phyloP scores from a whole-genome alignment of 2,113 vertebrate species.

The Ameiurus melas region DNA sequence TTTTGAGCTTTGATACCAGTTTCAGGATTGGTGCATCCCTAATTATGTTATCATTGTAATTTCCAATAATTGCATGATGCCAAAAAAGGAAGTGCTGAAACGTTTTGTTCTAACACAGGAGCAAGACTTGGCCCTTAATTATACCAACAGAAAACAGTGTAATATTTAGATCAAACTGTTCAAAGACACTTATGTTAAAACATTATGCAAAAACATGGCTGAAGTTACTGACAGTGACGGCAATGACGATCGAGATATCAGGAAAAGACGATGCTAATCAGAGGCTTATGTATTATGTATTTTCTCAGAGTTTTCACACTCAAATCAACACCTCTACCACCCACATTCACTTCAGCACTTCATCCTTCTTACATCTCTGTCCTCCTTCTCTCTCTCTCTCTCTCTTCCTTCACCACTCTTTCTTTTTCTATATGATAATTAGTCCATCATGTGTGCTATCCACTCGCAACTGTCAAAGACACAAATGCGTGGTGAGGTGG shows the following conservation, averaged over 20 bases:
- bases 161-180: slow-evolving; percentile 14
- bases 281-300: slow-evolving; percentile 38
- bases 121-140: not conserved
- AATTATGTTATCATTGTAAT: not conserved
- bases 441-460: slow-evolving; percentile 2
- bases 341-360: slow-evolving; percentile 36
- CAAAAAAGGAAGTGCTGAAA: not conserved
- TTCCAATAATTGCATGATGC: not conserved
- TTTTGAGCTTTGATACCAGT: not conserved
- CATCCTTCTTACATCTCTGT: not conserved
- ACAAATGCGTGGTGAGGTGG: not conserved
- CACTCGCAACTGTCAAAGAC: slow-evolving; percentile 1
- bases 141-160: slow-evolving; percentile 8
- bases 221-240: not conserved
- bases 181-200: not conserved
- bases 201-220: not conserved
- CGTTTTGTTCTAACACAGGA: not conserved
- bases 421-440: slow-evolving; percentile 14
- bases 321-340: slow-evolving; percentile 46
- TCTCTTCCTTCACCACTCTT: slow-evolving; percentile 24
- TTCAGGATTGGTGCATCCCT: not conserved
- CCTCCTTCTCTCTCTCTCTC: not conserved
- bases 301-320: slow-evolving; percentile 49
- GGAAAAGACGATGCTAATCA: slow-evolving; percentile 17
- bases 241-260: slow-evolving; percentile 5